Conservation (phyloP, 2,888 invertebrate species). For the Dendrolimus pini region DNA sequence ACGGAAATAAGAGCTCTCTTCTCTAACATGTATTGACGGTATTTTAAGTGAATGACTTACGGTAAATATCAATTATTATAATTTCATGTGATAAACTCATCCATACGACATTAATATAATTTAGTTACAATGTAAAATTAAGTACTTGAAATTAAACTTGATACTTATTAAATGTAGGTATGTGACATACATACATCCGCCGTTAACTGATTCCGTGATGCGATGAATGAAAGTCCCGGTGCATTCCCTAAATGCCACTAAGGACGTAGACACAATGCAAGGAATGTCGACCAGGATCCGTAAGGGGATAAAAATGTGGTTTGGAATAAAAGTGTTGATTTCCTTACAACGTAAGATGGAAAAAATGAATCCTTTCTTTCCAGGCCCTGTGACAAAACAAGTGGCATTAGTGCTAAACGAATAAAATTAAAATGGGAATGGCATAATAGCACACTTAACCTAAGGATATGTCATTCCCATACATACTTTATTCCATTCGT, state of each 20-base stretch:
- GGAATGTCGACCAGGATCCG: constrained; percentile 37
- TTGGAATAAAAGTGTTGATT: constrained; percentile 42
- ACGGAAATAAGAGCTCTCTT: too few relatives aligned
- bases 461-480: too few relatives aligned
- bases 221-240: constrained; percentile 37
- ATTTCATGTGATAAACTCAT: too few relatives aligned
- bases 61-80: too few relatives aligned
- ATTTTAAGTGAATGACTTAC: too few relatives aligned
- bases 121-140: too few relatives aligned
- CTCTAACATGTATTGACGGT: too few relatives aligned
- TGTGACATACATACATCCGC: too few relatives aligned
- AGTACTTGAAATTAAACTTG: too few relatives aligned
- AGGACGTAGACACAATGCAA: constrained; percentile 43
- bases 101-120: too few relatives aligned
- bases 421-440: not conserved
- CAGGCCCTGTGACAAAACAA: not conserved
- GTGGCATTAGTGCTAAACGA: not conserved
- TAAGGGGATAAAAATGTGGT: constrained; percentile 49
- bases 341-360: constrained; percentile 21
- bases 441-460: not conserved
- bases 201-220: constrained; percentile 30
- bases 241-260: constrained; percentile 42
- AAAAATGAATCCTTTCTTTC: constrained; percentile 7
- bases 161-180: too few relatives aligned
- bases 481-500: too few relatives aligned